Evolutionary conservation across 1,140 invertebrate genomes (phyloP), one percentile per base, ranked within the genome.

Genomic region (Phortica variegata): DNA sequence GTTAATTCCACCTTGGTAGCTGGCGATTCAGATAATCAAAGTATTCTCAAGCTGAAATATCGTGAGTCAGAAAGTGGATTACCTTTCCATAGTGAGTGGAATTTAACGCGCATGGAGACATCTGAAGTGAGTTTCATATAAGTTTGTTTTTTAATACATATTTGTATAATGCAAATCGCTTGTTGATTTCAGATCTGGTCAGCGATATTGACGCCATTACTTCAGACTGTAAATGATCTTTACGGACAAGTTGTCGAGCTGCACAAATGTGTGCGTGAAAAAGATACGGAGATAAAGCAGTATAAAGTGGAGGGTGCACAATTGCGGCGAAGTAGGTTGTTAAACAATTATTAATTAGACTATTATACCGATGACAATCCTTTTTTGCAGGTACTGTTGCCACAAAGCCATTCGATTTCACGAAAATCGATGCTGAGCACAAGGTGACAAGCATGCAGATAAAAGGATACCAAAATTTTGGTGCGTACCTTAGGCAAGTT

Each of bases 281-380:
- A 75, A 43, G 72, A 75, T 37, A 26, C 40, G 1, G 72, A 75
- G 41, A 32, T 75, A 0, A 47, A 52, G 3, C 71, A 75, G 20
- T 75, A 56, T 43, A 53, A 52, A 17, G 19, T 17, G 1, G 68
- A 75, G 39, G 61, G 60, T 3, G 48, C 29, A 17, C 20, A 53
- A 29, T 40, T 74, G 17, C 51, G 57, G 9, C 44, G 66, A 37
- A 53, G 72, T 74, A 29, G 43, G 69, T 43, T 12, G 13, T 3
- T 21, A 1, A 1, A 19, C 15, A 36, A 16, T 18, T 52, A 29
- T 15, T 12, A 23, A 40, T 51, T 10, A 13, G 4, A 12, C 18
- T 9, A 7, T 4, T 2, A 23, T 16, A 9, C 6, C 13, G 4
- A n/a, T 2, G 2, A 8, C 13, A 15, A 12, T 8, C 7, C 7